Conservation (phyloP, 2,113 vertebrate genomes). For the Barnardius zonarius region DNA sequence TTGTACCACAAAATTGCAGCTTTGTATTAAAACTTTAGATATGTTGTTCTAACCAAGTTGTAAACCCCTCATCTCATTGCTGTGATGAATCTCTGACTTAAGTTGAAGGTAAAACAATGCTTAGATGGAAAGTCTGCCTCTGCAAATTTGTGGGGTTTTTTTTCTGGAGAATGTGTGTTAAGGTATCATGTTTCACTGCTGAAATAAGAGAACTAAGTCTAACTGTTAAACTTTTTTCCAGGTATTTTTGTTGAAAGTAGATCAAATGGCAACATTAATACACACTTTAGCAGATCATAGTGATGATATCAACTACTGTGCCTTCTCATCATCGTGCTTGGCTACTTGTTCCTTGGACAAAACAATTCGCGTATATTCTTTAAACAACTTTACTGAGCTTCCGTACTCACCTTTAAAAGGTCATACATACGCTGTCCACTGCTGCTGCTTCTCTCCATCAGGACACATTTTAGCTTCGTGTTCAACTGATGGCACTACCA, state of each 20-base stretch:
- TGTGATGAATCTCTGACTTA: neutral
- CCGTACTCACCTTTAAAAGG: slow-evolving; percentile 85
- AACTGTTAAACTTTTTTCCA: slow-evolving; percentile 43
- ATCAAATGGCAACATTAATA: slow-evolving; percentile 85
- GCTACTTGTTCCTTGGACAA: slow-evolving; percentile 95
- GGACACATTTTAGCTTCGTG: slow-evolving; percentile 86
- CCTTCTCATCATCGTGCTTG: slow-evolving; percentile 82
- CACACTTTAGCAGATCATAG: slow-evolving; percentile 84
- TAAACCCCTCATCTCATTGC: neutral
- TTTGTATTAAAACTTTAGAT: neutral
- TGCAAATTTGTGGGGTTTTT: neutral
- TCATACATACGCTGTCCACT: slow-evolving; percentile 90
- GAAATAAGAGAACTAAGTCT: neutral
- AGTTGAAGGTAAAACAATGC: neutral
- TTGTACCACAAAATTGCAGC: neutral
- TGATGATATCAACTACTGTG: slow-evolving; percentile 90
- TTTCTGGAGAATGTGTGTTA: neutral
- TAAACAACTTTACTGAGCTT: slow-evolving; percentile 79
- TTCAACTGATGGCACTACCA: slow-evolving; percentile 87
- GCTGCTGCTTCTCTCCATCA: slow-evolving; percentile 90
- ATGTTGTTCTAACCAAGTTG: neutral
- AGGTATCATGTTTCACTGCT: neutral
- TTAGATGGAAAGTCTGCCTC: neutral
- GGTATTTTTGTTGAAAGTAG: slow-evolving; percentile 5
- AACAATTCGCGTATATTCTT: slow-evolving; percentile 83